Evolutionary conservation across 2,113 vertebrate genomes (phyloP).

Genomic region (Acinonyx jubatus): DNA sequence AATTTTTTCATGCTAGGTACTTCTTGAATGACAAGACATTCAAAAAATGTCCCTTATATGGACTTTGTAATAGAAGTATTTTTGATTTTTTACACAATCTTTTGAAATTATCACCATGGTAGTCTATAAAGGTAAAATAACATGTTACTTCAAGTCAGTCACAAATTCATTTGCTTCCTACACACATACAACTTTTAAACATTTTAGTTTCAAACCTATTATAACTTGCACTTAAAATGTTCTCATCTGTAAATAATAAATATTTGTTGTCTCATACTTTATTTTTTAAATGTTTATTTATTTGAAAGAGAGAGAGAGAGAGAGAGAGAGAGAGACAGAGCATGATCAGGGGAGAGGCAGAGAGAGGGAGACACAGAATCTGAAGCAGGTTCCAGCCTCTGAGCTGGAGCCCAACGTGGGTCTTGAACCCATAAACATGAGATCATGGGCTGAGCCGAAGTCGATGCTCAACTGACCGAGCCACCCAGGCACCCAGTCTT

Average conservation of each 20-base stretch:
- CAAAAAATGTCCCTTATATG: neutral
- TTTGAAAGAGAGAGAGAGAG: too few species aligned
- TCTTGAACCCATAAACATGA: too few species aligned
- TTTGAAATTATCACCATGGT: neutral
- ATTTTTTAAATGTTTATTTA: too few species aligned
- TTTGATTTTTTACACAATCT: neutral
- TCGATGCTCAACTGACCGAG: too few species aligned
- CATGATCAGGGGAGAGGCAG: too few species aligned
- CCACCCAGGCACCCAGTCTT: neutral
- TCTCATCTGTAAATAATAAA: neutral
- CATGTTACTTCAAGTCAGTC: neutral
- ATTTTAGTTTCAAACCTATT: neutral
- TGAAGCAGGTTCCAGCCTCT: too few species aligned
- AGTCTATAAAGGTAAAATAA: neutral
- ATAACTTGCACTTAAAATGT: neutral
- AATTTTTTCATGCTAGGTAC: neutral
- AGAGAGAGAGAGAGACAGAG: too few species aligned
- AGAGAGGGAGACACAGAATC: too few species aligned
- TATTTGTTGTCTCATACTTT: neutral
- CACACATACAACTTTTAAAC: neutral
- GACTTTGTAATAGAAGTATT: slow-evolving; percentile 10
- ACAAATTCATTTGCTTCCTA: neutral
- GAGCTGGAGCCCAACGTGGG: too few species aligned
- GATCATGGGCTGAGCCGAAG: too few species aligned
- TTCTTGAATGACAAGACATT: neutral